Conservation (phyloP, 2,113 vertebrate species). For the Oenanthe melanoleuca region DNA sequence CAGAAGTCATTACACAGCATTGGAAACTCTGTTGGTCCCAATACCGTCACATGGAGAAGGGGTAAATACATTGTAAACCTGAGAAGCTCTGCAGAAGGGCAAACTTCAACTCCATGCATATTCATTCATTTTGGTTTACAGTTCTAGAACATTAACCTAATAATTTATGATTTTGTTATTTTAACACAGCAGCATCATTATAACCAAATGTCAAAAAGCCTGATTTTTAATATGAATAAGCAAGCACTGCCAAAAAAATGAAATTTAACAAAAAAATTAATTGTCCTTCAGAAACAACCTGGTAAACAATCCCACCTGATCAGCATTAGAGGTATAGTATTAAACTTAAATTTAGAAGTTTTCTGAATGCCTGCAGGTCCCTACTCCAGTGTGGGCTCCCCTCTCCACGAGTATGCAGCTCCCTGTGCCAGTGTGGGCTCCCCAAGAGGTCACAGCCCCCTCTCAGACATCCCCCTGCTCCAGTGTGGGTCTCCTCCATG, state of each 20-base stretch:
- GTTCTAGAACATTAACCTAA: background rate
- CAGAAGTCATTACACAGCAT: background rate
- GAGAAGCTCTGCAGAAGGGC: background rate
- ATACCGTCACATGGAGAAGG: background rate
- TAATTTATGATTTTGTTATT: background rate
- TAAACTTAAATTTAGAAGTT: background rate
- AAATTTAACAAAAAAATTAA: background rate
- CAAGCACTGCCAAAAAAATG: background rate
- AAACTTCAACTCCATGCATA: background rate
- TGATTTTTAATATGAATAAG: background rate
- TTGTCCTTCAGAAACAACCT: background rate
- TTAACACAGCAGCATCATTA: background rate
- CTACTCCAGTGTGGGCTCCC: too few species aligned
- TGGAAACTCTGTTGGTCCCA: background rate
- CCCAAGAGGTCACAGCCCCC: background rate
- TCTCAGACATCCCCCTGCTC: background rate
- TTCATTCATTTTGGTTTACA: background rate
- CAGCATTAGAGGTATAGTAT: background rate
- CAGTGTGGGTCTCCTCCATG: rapidly evolving
- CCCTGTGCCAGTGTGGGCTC: background rate
- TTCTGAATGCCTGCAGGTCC: background rate
- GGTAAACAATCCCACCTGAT: background rate
- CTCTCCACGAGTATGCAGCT: too few species aligned
- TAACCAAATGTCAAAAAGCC: background rate
- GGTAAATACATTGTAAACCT: background rate